Evolutionary conservation across 2,888 invertebrate genomes (phyloP).

Genomic region (Bruchidius siliquastri): DNA sequence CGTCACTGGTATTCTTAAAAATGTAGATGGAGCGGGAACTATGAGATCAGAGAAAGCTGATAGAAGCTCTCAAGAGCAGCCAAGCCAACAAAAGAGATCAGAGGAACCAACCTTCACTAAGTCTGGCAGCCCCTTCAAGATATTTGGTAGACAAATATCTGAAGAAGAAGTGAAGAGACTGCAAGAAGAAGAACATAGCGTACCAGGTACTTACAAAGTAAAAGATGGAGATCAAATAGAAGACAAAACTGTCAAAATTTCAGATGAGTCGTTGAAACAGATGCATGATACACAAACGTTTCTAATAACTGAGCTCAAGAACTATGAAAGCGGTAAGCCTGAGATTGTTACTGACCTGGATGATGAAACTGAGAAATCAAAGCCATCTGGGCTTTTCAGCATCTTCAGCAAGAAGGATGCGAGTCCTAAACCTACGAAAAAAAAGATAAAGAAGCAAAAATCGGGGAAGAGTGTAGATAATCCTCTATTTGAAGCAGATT

Average conservation of each 20-base stretch:
- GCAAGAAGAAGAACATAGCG: not conserved
- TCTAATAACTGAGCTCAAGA: slow-evolving; percentile 27
- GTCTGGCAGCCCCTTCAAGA: slow-evolving; percentile 25
- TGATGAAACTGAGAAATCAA: slow-evolving; percentile 23
- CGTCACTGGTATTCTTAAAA: not conserved
- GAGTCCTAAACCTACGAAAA: slow-evolving; percentile 27
- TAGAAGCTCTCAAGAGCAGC: not conserved
- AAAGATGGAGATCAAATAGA: not conserved
- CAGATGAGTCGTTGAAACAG: slow-evolving; percentile 14
- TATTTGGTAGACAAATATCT: slow-evolving; percentile 25
- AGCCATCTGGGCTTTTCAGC: slow-evolving; percentile 29
- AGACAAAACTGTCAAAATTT: not conserved
- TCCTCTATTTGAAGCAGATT: slow-evolving; percentile 12
- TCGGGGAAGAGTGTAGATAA: slow-evolving; percentile 12
- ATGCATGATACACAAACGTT: slow-evolving; percentile 30
- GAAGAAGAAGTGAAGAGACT: slow-evolving; percentile 18
- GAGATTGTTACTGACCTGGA: slow-evolving; percentile 28
- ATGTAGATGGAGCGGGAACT: not conserved
- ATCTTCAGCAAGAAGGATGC: slow-evolving; percentile 28
- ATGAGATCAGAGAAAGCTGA: slow-evolving; percentile 1
- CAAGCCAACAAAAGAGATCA: not conserved
- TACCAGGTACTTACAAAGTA: not conserved
- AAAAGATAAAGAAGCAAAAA: slow-evolving; percentile 27
- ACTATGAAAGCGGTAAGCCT: slow-evolving; percentile 35
- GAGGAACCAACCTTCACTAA: slow-evolving; percentile 14